phyloP scores from a whole-genome alignment of 2,888 invertebrate species.

The Pedicia rivosa region DNA sequence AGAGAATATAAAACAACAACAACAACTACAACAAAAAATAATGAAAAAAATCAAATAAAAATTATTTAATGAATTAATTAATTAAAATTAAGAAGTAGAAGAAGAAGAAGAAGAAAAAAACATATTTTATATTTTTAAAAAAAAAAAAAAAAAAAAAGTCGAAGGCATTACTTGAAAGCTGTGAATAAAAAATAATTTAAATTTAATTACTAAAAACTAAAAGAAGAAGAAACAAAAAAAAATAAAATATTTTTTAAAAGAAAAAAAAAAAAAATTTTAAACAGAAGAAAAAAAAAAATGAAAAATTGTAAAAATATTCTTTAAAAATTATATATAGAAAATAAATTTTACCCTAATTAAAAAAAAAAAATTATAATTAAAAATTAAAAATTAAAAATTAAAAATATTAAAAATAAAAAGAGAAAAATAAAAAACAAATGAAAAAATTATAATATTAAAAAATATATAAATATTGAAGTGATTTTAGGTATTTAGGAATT shows the following conservation, averaged over 20 bases:
- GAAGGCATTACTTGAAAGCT: too few species aligned
- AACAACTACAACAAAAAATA: too few species aligned
- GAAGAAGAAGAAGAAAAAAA: too few species aligned
- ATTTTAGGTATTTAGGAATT: too few species aligned
- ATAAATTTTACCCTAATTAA: background rate
- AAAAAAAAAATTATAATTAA: background rate
- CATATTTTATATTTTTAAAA: too few species aligned
- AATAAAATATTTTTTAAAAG: background rate
- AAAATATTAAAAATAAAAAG: background rate
- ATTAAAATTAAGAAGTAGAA: too few species aligned
- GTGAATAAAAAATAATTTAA: background rate
- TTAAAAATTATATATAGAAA: background rate
- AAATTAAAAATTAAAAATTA: background rate
- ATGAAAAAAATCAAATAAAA: too few species aligned
- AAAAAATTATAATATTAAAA: background rate
- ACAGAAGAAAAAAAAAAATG: background rate
- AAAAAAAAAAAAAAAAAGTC: too few species aligned
- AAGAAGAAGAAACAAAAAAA: background rate
- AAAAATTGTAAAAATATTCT: background rate
- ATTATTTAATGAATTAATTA: too few species aligned
- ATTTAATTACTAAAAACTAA: background rate
- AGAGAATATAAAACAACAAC: too few species aligned
- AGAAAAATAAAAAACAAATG: background rate
- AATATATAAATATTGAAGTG: too few species aligned
- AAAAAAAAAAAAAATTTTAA: background rate